Percentiles rank a stretch among this genome's conserved stretches.
Conservation (phyloP, 2,888 invertebrate genomes). For the Thysanoteuthis rhombus region DNA sequence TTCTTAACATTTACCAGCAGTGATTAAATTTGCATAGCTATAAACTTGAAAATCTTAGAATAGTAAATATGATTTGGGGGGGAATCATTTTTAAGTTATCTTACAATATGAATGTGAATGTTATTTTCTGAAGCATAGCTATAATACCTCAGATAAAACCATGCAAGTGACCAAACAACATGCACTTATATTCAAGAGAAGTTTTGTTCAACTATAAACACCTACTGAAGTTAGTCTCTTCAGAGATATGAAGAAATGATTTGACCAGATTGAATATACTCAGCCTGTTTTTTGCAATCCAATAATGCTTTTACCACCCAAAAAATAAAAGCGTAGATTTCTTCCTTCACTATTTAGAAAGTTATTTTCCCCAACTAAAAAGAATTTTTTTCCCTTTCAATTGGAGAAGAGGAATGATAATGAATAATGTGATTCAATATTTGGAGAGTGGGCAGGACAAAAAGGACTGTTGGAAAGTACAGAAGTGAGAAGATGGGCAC, state of each 20-base stretch:
- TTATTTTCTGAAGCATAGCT: too few species aligned
- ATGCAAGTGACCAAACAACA: neutral
- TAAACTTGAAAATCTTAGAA: neutral
- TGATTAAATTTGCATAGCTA: neutral
- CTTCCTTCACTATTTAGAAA: neutral
- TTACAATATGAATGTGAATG: neutral
- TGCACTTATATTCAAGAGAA: neutral
- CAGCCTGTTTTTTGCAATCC: neutral
- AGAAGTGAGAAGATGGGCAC: neutral
- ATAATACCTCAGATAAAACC: neutral
- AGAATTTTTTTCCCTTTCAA: neutral
- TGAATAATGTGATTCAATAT: neutral
- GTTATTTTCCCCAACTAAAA: neutral
- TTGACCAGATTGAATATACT: neutral
- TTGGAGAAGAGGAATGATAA: neutral
- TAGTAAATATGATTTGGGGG: neutral
- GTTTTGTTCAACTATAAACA: neutral
- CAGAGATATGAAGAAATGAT: neutral
- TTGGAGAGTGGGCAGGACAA: neutral
- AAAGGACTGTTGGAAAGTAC: neutral
- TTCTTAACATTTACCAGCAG: neutral
- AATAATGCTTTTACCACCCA: neutral
- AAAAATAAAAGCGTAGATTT: neutral
- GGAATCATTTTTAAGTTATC: neutral
- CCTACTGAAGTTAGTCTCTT: neutral